phyloP scores from a whole-genome alignment of 2,888 invertebrate genomes.

The Cephus spinipes region DNA sequence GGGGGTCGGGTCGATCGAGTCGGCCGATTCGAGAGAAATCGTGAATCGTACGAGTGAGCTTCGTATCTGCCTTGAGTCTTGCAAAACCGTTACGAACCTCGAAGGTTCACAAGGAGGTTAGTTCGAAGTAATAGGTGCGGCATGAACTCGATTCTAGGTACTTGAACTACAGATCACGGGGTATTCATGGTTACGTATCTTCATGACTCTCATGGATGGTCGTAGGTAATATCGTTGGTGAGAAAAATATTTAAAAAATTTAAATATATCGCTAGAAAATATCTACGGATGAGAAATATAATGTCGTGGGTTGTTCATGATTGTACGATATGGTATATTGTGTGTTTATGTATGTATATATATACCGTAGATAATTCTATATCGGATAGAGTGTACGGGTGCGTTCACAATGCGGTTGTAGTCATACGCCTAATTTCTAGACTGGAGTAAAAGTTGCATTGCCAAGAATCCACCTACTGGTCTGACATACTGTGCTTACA shows the following conservation, averaged over 20 bases:
- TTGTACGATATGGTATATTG: not conserved
- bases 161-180: not conserved
- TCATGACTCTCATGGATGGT: not conserved
- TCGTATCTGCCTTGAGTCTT: not conserved
- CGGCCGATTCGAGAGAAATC: conserved; percentile 7
- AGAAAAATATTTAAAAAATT: not conserved
- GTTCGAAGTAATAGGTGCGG: not conserved
- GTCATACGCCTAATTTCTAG: not conserved
- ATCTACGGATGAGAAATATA: not conserved
- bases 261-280: not conserved
- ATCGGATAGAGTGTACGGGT: not conserved
- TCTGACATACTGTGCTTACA: not conserved
- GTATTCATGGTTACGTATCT: not conserved
- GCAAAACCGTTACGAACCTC: not conserved
- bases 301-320: not conserved
- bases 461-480: not conserved
- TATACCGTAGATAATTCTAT: not conserved
- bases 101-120: not conserved
- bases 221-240: not conserved
- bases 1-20: not conserved
- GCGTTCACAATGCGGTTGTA: not conserved
- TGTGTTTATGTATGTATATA: not conserved
- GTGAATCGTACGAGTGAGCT: not conserved
- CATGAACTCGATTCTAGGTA: not conserved
- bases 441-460: not conserved